phyloP scores from a whole-genome alignment of 2,797 vertebrate genomes.

The Gadopsis marmoratus region DNA sequence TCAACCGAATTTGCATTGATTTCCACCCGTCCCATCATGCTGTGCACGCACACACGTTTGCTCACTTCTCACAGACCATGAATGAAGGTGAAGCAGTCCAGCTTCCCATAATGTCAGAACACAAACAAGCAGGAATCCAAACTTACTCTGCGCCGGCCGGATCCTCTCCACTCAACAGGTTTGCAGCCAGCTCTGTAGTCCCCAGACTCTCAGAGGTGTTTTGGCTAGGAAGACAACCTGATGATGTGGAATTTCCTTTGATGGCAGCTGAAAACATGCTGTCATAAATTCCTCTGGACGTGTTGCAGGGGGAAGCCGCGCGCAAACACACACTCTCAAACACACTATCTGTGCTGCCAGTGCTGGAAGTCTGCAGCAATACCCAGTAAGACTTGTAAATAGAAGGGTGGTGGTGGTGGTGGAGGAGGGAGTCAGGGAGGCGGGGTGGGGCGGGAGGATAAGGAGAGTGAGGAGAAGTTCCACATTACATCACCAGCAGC shows the following conservation, averaged over 20 bases:
- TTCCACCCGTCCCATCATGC: neutral
- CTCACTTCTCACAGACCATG: neutral
- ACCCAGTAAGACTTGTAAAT: constrained; percentile 90
- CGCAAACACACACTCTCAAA: constrained; percentile 44
- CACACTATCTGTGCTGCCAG: constrained; percentile 60
- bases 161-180: constrained; percentile 65
- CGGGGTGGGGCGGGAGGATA: constrained; percentile 62
- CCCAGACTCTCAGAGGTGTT: constrained; percentile 63
- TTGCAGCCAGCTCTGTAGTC: constrained; percentile 38
- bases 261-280: constrained; percentile 76
- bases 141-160: constrained; percentile 64
- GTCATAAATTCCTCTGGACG: constrained; percentile 69
- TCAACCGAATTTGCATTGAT: neutral
- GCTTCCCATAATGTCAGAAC: constrained; percentile 18
- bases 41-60: neutral
- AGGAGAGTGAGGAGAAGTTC: constrained; percentile 87
- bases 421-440: constrained; percentile 53
- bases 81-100: constrained; percentile 1
- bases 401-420: constrained; percentile 70
- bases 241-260: constrained; percentile 76
- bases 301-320: constrained; percentile 44
- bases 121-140: constrained; percentile 51
- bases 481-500: constrained; percentile 95
- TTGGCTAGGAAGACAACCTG: constrained; percentile 64
- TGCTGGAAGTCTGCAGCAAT: constrained; percentile 75